Evolutionary conservation across 2,113 vertebrate species (phyloP), one percentile per base, ranked within the genome.

Genomic region (Myiozetetes cayanensis): DNA sequence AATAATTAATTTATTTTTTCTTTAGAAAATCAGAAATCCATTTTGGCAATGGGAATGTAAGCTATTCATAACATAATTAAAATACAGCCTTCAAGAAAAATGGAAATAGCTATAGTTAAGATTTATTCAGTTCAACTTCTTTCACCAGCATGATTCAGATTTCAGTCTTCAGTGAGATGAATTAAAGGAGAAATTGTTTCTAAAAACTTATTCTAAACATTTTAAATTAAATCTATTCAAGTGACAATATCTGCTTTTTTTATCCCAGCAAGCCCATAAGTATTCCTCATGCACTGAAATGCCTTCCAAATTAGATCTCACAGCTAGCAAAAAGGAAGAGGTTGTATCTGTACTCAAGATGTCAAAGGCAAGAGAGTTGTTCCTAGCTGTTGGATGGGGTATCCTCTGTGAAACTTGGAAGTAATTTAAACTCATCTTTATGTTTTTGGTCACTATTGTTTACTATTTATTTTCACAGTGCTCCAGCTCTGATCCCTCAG

Each of bases 1-100:
- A 91, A 83, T 72, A 90, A 80, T 93, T 58, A n/a, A 23, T 39
- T 33, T 46, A 15, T 41, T 76, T 87, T 89, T 94, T 37, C 49
- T 85, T 66, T 65, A 62, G 50, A 96, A 96, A 96, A 96, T 86
- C 21, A 90, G 82, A 93, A 94, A 88, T 71, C 41, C 39, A 84
- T 94, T 96, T 96, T 94, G 66, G 52, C 28, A 61, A n/a, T 87
- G 28, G n/a, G 20, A 23, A 83, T 62, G 65, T 31, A 86, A 95
- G 39, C 20, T 79, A 75, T 94, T 96, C 56, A 88, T 17, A 71
- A 79, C 74, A 74, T 12, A 81, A 55, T 75, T 84, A 68, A 88
- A 95, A 93, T 56, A 71, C 24, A 84, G 27, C 44, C 68, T 80
- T 77, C 39, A 84, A 88, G 71, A 89, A 84, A 95, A 91, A 77